phyloP scores from a whole-genome alignment of 2,888 invertebrate genomes.

The Strigamia crassipes region DNA sequence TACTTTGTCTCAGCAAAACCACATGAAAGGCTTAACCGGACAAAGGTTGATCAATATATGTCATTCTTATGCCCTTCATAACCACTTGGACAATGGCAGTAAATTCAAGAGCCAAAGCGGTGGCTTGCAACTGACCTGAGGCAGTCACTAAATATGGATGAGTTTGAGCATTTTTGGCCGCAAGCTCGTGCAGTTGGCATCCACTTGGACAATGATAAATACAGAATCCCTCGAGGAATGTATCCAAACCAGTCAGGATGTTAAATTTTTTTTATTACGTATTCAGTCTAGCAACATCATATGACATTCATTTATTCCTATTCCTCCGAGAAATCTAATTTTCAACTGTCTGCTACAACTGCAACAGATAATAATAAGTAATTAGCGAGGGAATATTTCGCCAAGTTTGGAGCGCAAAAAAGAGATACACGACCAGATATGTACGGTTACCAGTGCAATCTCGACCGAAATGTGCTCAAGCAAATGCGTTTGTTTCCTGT shows the following conservation, averaged over 20 bases:
- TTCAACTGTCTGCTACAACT: not conserved
- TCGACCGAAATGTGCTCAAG: constrained; percentile 11
- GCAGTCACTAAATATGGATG: constrained; percentile 42
- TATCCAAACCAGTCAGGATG: constrained; percentile 11
- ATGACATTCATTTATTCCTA: constrained; percentile 18
- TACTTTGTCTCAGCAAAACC: not conserved
- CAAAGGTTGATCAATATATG: constrained; percentile 23
- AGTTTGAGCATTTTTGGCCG: constrained; percentile 40
- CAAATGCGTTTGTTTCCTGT: constrained; percentile 34
- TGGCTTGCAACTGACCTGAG: constrained; percentile 33
- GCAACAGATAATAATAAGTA: constrained; percentile 8
- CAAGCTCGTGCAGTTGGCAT: constrained; percentile 25
- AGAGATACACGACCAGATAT: constrained; percentile 22
- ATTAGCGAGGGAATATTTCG: constrained; percentile 34
- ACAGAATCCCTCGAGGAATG: constrained; percentile 28
- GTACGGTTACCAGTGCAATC: constrained; percentile 6
- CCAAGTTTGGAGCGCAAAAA: not conserved
- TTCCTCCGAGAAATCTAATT: not conserved
- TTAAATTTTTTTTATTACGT: not conserved
- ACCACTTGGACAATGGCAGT: constrained; percentile 30
- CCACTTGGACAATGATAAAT: constrained; percentile 42
- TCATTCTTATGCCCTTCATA: constrained; percentile 31
- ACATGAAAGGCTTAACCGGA: not conserved
- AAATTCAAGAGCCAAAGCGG: constrained; percentile 34
- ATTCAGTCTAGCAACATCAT: not conserved